Percentiles rank a stretch among this genome's conserved stretches.
Evolutionary conservation across 2,888 invertebrate genomes (phyloP).

Genomic region (Leptinotarsa peninsularis): DNA sequence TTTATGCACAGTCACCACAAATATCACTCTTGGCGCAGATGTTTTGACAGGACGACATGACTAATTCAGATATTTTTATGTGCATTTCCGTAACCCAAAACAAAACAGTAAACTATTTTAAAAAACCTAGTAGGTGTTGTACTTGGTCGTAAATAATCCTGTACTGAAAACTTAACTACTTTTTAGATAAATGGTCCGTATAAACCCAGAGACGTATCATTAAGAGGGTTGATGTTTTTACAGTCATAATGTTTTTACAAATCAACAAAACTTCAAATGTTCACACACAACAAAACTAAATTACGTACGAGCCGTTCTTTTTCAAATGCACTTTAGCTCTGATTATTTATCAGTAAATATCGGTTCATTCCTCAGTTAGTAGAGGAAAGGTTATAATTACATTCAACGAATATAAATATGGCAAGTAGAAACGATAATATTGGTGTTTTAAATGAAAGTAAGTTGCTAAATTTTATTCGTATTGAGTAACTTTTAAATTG

Average conservation of each 20-base stretch:
- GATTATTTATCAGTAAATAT: too few relatives aligned
- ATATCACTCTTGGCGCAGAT: slow-evolving; percentile 39
- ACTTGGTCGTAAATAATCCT: slow-evolving; percentile 41
- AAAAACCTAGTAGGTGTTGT: slow-evolving; percentile 44
- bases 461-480: too few relatives aligned
- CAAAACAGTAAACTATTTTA: slow-evolving; percentile 39
- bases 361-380: too few relatives aligned
- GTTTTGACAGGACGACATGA: slow-evolving; percentile 44
- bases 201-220: slow-evolving; percentile 32
- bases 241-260: slow-evolving; percentile 14
- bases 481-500: too few relatives aligned
- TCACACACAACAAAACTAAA: too few relatives aligned
- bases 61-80: slow-evolving; percentile 42
- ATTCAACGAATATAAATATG: too few relatives aligned
- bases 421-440: too few relatives aligned
- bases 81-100: slow-evolving; percentile 44
- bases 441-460: too few relatives aligned
- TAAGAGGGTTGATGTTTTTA: slow-evolving; percentile 8
- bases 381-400: too few relatives aligned
- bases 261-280: background rate
- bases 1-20: slow-evolving; percentile 38
- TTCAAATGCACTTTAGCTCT: too few relatives aligned
- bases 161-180: slow-evolving; percentile 45
- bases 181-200: slow-evolving; percentile 42
- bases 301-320: too few relatives aligned